Percentiles rank a stretch among this genome's conserved stretches.
These are phyloP conservation scores for Pterocles burchelli DNA, from an alignment of 2,113 vertebrate species.

Conservation along the genomic window DNA sequence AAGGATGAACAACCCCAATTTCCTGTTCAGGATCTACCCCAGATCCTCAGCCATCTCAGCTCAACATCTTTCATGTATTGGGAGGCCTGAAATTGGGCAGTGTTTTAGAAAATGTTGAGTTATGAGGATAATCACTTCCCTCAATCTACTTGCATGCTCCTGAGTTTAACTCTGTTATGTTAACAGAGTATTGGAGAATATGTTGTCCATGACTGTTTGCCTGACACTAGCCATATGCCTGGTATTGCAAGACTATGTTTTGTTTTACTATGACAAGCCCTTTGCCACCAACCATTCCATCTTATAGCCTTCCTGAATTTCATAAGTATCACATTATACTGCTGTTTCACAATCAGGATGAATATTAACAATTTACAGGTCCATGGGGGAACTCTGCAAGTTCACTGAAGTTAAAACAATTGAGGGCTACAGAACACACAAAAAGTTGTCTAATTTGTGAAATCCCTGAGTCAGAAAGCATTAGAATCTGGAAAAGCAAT, in stretches of 20 bases:
- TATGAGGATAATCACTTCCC: neutral
- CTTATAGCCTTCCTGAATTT: neutral
- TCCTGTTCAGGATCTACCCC: neutral
- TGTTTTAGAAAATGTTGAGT: neutral
- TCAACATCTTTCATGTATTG: neutral
- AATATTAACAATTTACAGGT: neutral
- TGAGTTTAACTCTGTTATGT: neutral
- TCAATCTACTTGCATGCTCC: neutral
- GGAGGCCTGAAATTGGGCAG: neutral
- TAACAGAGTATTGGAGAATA: neutral
- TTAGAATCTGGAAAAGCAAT: neutral
- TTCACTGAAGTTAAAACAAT: neutral
- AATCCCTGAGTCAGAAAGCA: neutral
- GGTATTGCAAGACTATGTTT: neutral
- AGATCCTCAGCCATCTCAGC: neutral
- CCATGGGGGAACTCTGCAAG: neutral
- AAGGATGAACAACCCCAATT: neutral
- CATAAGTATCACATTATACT: neutral
- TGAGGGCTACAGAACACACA: neutral
- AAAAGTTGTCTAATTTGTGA: neutral
- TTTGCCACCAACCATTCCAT: neutral
- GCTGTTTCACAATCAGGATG: neutral
- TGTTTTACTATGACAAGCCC: neutral
- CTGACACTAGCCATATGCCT: neutral
- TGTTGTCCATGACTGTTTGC: neutral